A percentile compares a stretch with the other conserved stretches of the same genome.
Evolutionary conservation across 1,140 invertebrate genomes (phyloP).

Genomic region (Drosophila suzukii): DNA sequence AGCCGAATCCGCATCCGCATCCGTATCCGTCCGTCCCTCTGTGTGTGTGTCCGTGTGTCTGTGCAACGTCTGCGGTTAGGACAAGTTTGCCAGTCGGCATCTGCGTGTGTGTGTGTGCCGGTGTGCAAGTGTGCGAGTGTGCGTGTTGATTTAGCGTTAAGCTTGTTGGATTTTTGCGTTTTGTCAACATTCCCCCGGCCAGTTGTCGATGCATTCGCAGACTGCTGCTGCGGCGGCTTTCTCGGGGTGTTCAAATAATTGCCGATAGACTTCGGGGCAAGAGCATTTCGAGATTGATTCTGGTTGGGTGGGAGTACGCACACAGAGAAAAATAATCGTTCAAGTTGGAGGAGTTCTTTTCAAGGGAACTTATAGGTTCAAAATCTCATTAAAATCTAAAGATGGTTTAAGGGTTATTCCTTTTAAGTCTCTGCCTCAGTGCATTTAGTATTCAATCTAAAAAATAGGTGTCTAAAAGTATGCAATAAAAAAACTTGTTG

Average conservation of each 20-base stretch:
- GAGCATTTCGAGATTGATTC: constrained; percentile 43
- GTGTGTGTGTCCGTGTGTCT: constrained; percentile 45
- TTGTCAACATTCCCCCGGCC: constrained; percentile 73
- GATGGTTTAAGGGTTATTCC: too few relatives aligned
- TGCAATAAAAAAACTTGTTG: not conserved
- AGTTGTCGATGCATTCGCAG: constrained; percentile 60
- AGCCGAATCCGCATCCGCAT: constrained; percentile 23
- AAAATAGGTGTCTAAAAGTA: not conserved
- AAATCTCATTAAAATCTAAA: too few relatives aligned
- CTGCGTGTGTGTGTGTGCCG: constrained; percentile 6
- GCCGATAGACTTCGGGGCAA: constrained; percentile 54
- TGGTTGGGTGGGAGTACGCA: constrained; percentile 13
- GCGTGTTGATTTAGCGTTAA: constrained; percentile 76
- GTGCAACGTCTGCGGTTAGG: constrained; percentile 74
- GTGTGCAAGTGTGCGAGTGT: constrained; percentile 14
- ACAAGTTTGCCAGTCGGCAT: constrained; percentile 57
- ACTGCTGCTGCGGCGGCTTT: constrained; percentile 47
- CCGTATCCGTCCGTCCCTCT: constrained; percentile 21
- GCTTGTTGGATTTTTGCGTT: constrained; percentile 78
- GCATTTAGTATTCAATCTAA: too few relatives aligned
- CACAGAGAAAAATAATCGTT: constrained; percentile 6
- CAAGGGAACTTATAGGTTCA: too few relatives aligned
- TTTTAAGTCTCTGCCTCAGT: too few relatives aligned
- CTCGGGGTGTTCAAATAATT: constrained; percentile 60
- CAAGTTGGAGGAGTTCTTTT: not conserved